A percentile compares a stretch with the other conserved stretches of the same genome.
These are phyloP conservation scores for Drosophila borealis DNA, from an alignment of 2,888 invertebrate species.

Conservation along the genomic window DNA sequence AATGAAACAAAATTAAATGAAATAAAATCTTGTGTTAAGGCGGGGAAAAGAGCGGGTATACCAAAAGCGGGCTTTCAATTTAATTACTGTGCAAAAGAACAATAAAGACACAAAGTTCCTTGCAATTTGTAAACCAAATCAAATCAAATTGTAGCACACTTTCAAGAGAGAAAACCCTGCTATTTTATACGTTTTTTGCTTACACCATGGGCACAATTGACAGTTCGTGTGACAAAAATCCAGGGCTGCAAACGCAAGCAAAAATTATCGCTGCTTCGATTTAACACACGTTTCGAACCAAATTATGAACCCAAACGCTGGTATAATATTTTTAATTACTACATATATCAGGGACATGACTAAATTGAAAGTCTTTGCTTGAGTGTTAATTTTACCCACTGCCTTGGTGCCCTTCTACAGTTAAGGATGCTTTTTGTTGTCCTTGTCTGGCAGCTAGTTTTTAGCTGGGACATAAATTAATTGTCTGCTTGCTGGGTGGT, in stretches of 20 bases:
- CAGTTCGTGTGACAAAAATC: neutral
- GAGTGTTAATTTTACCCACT: neutral
- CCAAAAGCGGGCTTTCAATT: conserved; percentile 10
- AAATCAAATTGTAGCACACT: conserved; percentile 31
- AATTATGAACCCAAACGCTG: too few relatives aligned
- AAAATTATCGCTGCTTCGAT: too few relatives aligned
- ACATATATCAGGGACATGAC: too few relatives aligned
- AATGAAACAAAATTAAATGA: conserved; percentile 4
- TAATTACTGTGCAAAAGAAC: conserved; percentile 23
- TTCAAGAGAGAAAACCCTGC: conserved; percentile 3
- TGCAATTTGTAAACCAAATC: conserved; percentile 26
- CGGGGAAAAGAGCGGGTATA: neutral
- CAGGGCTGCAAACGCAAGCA: too few relatives aligned
- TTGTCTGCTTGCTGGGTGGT: conserved; percentile 7
- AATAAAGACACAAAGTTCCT: conserved; percentile 5
- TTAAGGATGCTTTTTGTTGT: conserved; percentile 2
- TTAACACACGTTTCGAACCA: too few relatives aligned
- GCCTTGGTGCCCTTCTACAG: too few relatives aligned
- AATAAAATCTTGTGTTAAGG: neutral
- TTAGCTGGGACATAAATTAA: conserved; percentile 22
- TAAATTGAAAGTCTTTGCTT: too few relatives aligned
- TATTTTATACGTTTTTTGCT: neutral
- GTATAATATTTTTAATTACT: too few relatives aligned
- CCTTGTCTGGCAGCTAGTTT: conserved; percentile 5
- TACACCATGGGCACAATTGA: neutral